Conservation (phyloP, 2,113 vertebrate genomes). For the Ariopsis seemanni region DNA sequence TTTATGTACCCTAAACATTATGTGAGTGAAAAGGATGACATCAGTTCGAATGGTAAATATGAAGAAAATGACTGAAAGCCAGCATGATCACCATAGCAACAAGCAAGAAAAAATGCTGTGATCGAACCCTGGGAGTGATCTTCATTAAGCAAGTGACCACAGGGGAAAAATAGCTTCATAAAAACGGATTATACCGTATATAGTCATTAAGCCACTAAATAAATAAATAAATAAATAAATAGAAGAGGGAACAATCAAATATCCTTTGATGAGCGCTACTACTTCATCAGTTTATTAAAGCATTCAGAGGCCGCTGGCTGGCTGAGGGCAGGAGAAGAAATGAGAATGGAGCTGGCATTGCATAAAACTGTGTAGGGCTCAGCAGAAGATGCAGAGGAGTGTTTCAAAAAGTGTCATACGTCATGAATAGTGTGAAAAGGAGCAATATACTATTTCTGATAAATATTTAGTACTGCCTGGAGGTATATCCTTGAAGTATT, state of each 20-base stretch:
- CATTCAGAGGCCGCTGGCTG: constrained; percentile 26
- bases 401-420: constrained; percentile 67
- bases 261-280: neutral
- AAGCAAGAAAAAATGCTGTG: constrained; percentile 4
- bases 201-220: constrained; percentile 1
- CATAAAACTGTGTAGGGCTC: constrained; percentile 40
- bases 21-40: neutral
- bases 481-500: constrained; percentile 67
- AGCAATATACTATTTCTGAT: constrained; percentile 68
- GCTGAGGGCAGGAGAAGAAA: constrained; percentile 27
- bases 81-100: constrained; percentile 31
- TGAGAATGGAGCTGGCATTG: constrained; percentile 36
- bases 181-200: constrained; percentile 33
- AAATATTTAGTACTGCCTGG: constrained; percentile 63
- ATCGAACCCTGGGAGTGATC: constrained; percentile 3
- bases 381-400: constrained; percentile 49
- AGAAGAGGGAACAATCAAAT: neutral
- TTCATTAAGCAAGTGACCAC: constrained; percentile 27
- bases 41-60: neutral
- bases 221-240: constrained; percentile 2
- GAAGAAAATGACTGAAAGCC: constrained; percentile 20
- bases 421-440: constrained; percentile 57
- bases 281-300: neutral
- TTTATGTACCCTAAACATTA: constrained; percentile 24
- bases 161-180: neutral